Evolutionary conservation across 2,888 invertebrate species (phyloP).

Genomic region (Nipponacmea schrenckii): DNA sequence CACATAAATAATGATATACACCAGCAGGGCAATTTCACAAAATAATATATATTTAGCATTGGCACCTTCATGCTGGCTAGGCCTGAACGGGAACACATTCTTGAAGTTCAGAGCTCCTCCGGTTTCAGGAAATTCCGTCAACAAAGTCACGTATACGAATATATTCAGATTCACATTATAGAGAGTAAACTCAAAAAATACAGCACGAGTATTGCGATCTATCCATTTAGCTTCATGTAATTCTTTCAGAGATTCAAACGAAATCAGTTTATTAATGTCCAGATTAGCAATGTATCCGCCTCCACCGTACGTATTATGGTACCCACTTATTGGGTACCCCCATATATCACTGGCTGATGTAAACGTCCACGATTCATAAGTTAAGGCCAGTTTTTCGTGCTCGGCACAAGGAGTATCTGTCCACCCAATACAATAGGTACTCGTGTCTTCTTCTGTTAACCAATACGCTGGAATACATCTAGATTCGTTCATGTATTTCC

Average conservation of each 20-base stretch:
- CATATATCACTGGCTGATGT: not conserved
- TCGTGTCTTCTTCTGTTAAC: not conserved
- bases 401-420: not conserved
- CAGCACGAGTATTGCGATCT: not conserved
- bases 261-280: not conserved
- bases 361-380: not conserved
- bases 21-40: not conserved
- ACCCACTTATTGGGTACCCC: not conserved
- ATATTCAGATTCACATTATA: not conserved
- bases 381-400: not conserved
- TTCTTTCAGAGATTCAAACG: not conserved
- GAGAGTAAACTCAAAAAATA: not conserved
- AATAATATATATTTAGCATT: not conserved
- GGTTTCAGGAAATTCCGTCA: not conserved
- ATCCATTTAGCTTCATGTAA: not conserved
- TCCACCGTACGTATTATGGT: not conserved
- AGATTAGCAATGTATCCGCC: not conserved
- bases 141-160: not conserved
- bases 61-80: not conserved
- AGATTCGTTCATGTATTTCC: not conserved
- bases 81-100: not conserved
- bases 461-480: slow-evolving; percentile 20
- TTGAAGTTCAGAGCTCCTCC: not conserved
- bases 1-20: not conserved
- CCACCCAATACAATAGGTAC: not conserved